Evolutionary conservation across 2,113 vertebrate species (phyloP).

Genomic region (Eubucco bourcierii): DNA sequence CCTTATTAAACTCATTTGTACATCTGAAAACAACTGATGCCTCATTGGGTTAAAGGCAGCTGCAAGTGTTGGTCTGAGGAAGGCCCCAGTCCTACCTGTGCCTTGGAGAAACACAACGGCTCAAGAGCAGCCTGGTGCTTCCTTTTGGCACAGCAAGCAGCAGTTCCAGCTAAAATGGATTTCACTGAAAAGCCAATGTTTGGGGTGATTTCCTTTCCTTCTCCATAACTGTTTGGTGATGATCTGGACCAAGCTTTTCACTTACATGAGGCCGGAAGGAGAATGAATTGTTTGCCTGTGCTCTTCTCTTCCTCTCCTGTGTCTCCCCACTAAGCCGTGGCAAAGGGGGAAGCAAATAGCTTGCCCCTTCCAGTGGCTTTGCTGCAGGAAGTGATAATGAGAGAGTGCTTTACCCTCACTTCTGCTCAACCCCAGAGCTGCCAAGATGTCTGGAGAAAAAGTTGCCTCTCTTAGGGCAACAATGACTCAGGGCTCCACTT

Average conservation of each 20-base stretch:
- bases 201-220: background rate
- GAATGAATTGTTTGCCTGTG: background rate
- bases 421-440: background rate
- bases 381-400: background rate
- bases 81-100: background rate
- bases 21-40: conserved; percentile 33
- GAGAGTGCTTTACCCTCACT: background rate
- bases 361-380: background rate
- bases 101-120: background rate
- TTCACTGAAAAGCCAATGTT: background rate
- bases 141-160: background rate
- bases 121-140: background rate
- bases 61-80: background rate
- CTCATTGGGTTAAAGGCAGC: conserved; percentile 31
- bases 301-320: background rate
- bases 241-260: background rate
- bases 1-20: conserved; percentile 69
- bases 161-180: background rate
- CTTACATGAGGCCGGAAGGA: background rate
- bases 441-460: background rate
- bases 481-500: background rate
- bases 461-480: background rate
- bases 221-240: background rate
- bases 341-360: background rate
- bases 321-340: background rate